Percentiles rank a stretch among this genome's conserved stretches.
phyloP scores from a whole-genome alignment of 2,888 invertebrate species.

The Macrosiphum euphorbiae region DNA sequence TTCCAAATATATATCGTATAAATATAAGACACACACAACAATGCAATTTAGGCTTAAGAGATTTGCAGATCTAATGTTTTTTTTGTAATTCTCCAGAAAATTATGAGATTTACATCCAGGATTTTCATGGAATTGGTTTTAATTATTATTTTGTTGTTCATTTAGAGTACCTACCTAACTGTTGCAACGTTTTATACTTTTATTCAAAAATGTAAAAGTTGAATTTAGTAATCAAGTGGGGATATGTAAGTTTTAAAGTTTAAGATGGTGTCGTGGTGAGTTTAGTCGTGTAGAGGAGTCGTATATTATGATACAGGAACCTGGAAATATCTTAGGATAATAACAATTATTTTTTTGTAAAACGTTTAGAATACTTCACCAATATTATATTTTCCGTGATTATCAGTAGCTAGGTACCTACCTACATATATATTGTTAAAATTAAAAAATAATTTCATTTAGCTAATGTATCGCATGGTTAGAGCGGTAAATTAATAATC shows the following conservation, averaged over 20 bases:
- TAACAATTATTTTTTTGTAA: too few relatives aligned
- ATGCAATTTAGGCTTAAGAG: too few relatives aligned
- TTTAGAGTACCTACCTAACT: background rate
- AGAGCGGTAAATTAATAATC: background rate
- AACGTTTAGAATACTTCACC: background rate
- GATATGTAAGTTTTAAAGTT: conserved; percentile 1
- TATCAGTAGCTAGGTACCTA: background rate
- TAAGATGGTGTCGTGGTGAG: background rate
- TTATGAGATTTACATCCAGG: background rate
- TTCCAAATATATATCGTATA: too few relatives aligned
- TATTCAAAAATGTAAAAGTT: background rate
- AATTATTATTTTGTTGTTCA: background rate
- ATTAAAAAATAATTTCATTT: background rate
- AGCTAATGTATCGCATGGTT: background rate
- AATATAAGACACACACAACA: too few relatives aligned
- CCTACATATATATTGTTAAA: background rate
- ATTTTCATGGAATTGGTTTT: background rate
- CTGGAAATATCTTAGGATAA: background rate
- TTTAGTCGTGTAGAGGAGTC: too few relatives aligned
- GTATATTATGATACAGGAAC: background rate
- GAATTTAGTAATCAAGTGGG: background rate
- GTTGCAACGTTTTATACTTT: background rate
- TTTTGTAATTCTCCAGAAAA: background rate
- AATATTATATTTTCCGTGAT: background rate
- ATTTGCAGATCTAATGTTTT: background rate